Evolutionary conservation across 1,140 invertebrate species (phyloP), one percentile per base, ranked within the genome.

Genomic region (Platyura marginata): DNA sequence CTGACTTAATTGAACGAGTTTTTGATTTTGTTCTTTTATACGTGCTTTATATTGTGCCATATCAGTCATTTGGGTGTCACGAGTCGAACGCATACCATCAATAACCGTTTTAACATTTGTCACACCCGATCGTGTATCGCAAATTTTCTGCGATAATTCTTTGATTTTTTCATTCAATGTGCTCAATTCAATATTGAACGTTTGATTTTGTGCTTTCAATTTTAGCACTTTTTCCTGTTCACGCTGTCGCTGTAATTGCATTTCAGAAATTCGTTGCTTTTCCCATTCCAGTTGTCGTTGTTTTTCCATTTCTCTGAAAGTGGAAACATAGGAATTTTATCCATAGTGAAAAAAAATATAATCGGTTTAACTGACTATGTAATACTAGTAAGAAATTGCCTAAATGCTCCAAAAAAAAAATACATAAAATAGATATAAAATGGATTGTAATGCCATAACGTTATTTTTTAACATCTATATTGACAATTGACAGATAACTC

Each of bases 201-300:
- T 78, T 55, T 90, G 84, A 62, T 90, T 90, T 51, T 84, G 81
- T 3, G 86, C 83, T 65, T 96, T 91, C 2, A 97, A 65, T 53
- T 84, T 81, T 3, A 93, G 67, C 1, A 96, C 80, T 48, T 78
- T 79, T 54, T 89, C 86, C 57, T 90, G 85, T 54, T 93, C 88
- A 44, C 82, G 77, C 48, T 90, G 81, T 42, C 86, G 69, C 52
- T 91, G 79, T 36, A 77, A 69, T 61, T 90, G 77, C 42, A 93
- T 66, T 59, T 93, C 88, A 44, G 85, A 75, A 29, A 81, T 77
- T 56, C 91, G 76, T 55, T 94, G 87, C 55, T 82, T 86, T 63
- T 98, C 94, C 90, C 92, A 94, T 66, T 97, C 93, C 45, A 91
- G 68, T 53, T 94, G 87, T 35, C 93, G 72, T 54, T 97, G 92